phyloP scores from a whole-genome alignment of 1,140 invertebrate species.

The Probaryconus sp. region DNA sequence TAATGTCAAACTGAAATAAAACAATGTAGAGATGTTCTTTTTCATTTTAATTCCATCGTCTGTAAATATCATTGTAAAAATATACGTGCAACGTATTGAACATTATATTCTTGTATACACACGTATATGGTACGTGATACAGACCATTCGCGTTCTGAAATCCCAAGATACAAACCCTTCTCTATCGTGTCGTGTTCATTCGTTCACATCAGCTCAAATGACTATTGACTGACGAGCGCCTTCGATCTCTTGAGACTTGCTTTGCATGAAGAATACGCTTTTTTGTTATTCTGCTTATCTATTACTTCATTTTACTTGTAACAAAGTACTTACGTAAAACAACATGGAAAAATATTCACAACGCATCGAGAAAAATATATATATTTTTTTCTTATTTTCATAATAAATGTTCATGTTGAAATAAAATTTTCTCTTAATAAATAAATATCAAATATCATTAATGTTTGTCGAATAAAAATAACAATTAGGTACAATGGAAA shows the following conservation, averaged over 20 bases:
- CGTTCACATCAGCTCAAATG: conserved; percentile 29
- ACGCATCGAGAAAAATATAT: too few species aligned
- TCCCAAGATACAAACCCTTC: conserved; percentile 22
- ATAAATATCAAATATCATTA: too few species aligned
- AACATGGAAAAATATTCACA: too few species aligned
- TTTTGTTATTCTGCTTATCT: conserved; percentile 1
- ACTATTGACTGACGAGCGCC: conserved; percentile 13
- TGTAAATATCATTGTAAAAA: conserved; percentile 2
- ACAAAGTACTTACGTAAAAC: conserved; percentile 1
- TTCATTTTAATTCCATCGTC: neutral
- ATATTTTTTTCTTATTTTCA: too few species aligned
- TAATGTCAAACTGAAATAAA: too few species aligned
- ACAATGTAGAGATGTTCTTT: too few species aligned
- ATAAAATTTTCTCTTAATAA: too few species aligned
- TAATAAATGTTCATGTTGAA: too few species aligned
- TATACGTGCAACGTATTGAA: too few species aligned
- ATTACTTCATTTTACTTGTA: conserved; percentile 3
- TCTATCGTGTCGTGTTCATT: conserved; percentile 20
- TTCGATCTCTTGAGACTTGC: conserved; percentile 15
- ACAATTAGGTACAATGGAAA: too few species aligned
- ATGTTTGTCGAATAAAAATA: too few species aligned
- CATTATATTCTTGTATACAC: too few species aligned
- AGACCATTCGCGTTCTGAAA: conserved; percentile 1
- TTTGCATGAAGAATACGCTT: conserved; percentile 17
- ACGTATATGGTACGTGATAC: neutral